A percentile compares a stretch with the other conserved stretches of the same genome.
Evolutionary conservation across 2,888 invertebrate genomes (phyloP).

Genomic region (Rhagonycha lutea): DNA sequence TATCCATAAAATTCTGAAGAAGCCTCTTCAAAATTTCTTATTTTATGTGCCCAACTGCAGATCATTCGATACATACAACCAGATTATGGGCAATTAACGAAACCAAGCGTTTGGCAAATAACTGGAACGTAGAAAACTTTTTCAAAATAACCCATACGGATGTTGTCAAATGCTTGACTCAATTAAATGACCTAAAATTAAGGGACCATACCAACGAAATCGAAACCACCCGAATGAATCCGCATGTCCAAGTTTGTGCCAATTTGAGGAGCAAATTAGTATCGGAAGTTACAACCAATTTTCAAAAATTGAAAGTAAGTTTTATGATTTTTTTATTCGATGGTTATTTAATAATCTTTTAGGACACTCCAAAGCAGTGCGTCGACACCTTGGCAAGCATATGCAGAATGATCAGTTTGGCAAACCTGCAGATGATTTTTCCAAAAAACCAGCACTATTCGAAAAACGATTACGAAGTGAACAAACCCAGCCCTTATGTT

Average conservation of each 20-base stretch:
- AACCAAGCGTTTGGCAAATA: conserved; percentile 71
- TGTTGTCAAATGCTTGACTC: conserved; percentile 65
- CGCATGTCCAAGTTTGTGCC: conserved; percentile 79
- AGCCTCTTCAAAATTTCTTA: background rate
- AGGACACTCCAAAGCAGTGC: conserved; percentile 76
- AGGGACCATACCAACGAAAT: conserved; percentile 65
- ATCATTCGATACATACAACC: conserved; percentile 80
- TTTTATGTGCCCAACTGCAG: conserved; percentile 50
- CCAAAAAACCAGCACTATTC: conserved; percentile 73
- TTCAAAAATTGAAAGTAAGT: conserved; percentile 72
- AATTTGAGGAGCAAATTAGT: conserved; percentile 80
- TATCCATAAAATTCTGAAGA: background rate
- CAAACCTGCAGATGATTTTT: conserved; percentile 82
- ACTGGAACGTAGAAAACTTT: conserved; percentile 77
- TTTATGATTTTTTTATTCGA: background rate
- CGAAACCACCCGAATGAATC: conserved; percentile 62
- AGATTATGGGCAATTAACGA: conserved; percentile 77
- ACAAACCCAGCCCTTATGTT: conserved; percentile 67
- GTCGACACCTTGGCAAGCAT: conserved; percentile 73
- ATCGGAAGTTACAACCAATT: conserved; percentile 77
- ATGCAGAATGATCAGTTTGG: conserved; percentile 76
- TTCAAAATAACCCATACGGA: conserved; percentile 71
- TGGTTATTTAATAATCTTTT: conserved; percentile 34
- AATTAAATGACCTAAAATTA: conserved; percentile 61
- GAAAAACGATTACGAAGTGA: conserved; percentile 51